These are phyloP conservation scores for Lycophotia porphyrea DNA, from an alignment of 2,888 invertebrate species.

Conservation along the genomic window DNA sequence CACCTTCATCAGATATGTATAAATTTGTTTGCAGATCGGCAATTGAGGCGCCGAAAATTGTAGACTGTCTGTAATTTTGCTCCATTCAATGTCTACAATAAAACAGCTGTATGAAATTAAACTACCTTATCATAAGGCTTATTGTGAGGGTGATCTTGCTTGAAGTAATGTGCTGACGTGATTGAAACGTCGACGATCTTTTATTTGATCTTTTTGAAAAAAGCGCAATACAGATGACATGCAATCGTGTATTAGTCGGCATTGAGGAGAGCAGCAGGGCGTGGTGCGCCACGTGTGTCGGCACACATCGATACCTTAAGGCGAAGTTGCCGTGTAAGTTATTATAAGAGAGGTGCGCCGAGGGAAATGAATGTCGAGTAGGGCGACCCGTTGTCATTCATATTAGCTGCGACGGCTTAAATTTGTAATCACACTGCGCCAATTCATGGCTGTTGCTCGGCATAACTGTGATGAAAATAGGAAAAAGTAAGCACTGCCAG, in stretches of 20 bases:
- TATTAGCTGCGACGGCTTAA: constrained; percentile 89
- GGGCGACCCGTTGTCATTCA: constrained; percentile 89
- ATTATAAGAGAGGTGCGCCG: constrained; percentile 90
- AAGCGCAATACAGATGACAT: constrained; percentile 20
- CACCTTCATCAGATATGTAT: constrained; percentile 89
- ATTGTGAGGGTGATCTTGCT: constrained; percentile 49
- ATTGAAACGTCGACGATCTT: constrained; percentile 43
- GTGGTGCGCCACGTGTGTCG: constrained; percentile 44
- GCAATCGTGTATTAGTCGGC: constrained; percentile 25
- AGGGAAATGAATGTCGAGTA: constrained; percentile 90
- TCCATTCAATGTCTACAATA: constrained; percentile 78
- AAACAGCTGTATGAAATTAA: constrained; percentile 72
- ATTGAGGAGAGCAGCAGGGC: constrained; percentile 35
- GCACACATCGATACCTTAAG: constrained; percentile 84
- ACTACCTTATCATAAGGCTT: constrained; percentile 68
- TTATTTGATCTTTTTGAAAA: constrained; percentile 32
- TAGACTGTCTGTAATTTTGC: constrained; percentile 82
- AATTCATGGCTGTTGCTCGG: constrained; percentile 80
- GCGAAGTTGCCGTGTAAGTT: constrained; percentile 88
- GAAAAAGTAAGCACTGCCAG: constrained; percentile 76
- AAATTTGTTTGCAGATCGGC: constrained; percentile 84
- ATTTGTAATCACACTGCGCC: constrained; percentile 88
- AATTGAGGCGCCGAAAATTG: constrained; percentile 85
- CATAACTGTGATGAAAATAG: constrained; percentile 77
- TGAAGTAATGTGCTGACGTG: constrained; percentile 44